Evolutionary conservation across 2,113 vertebrate genomes (phyloP), one percentile per base, ranked within the genome.

Genomic region (Budorcas taxicolor): DNA sequence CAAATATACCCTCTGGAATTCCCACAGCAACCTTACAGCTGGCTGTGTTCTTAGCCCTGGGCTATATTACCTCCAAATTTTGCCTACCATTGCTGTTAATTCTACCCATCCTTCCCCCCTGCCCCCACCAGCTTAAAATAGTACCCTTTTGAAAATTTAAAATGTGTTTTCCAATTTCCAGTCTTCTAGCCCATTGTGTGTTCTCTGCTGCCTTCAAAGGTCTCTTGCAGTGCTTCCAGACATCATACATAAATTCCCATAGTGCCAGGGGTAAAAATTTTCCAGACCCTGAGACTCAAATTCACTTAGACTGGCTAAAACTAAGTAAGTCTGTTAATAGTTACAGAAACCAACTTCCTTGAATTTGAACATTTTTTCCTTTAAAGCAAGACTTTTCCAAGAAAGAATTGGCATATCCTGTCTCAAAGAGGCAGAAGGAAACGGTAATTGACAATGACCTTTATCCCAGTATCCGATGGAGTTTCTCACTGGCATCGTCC

Each of bases 321-420:
- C 62, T 91, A 94, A 95, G 43, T 83, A 55, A 55, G 15, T 57
- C 87, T 96, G 27, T 88, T 94, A 95, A 96, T 67, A 97, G 87
- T 94, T 95, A 90, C 21, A 88, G 95, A 50, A 97, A 93, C 76
- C 31, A 92, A 57, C 82, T 98, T 97, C 91, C 76, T 96, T 95
- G 62, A 82, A 76, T 95, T 60, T 43, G 71, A 88, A 80, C 57
- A 29, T 84, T 96, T 96, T 96, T 96, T 96, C 92, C 47, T 57
- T 87, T 95, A 95, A 97, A 96, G 52, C 36, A 67, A 96, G 45
- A 88, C 43, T 86, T 97, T 91, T 67, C 90, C 58, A 71, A 90
- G 94, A 97, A 93, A 94, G 25, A 45, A 81, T 60, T 96, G 87
- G 55, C 64, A 45, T 94, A 67, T 52, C 5, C n/a, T 83, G 23